Base-by-base conservation (phyloP, 64 coral and sea anemone genomes). In the Acropora yongei region DNA sequence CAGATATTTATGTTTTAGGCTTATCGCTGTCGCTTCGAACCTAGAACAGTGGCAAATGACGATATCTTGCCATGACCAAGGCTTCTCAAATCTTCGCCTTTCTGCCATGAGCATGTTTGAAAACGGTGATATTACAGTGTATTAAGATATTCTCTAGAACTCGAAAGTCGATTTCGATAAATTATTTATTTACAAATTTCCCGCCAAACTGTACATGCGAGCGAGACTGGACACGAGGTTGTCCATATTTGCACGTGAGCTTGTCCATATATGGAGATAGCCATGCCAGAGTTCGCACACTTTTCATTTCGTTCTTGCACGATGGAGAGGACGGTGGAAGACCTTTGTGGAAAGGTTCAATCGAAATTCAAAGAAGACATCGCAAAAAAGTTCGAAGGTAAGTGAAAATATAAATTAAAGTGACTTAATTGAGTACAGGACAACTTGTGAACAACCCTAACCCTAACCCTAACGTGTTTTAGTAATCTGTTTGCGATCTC, bases 281-380 rank as follows among this genome's bases (percentile, higher is more conserved):
- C 10, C 61, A 66, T 30, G 61, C 61, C 61, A 66, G 61, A 66
- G 61, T 66, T 66, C 2, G 61, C 61, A 14, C 17, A 1, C 61
- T 66, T 66, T 66, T 30, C 61, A 14, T 66, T 66, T 66, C 61
- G 9, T 66, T 11, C 61, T 66, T 66, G 61, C 14, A 66, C 61
- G 61, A 66, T 66, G 61, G 61, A 66, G 61, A 30, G 68, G 68
- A 71, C 68, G 18, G 68, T 71, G 68, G 68, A 71, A 71, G 68
- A 71, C 68, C 18, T 71, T 71, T 4, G 17, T 20, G 18, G 68
- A 41, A 20, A 71, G 18, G 18, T 71, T 20, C 17, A 71, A 19
- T 20, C 17, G 68, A 71, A 71, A 71, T 71, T 71, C 18, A 20
- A 71, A 5, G 18, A 71, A 20, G 68, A 71, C 18, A 71, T 20